These are phyloP conservation scores for Dasyurus viverrinus DNA, from an alignment of 2,113 vertebrate genomes.

Conservation along the genomic window DNA sequence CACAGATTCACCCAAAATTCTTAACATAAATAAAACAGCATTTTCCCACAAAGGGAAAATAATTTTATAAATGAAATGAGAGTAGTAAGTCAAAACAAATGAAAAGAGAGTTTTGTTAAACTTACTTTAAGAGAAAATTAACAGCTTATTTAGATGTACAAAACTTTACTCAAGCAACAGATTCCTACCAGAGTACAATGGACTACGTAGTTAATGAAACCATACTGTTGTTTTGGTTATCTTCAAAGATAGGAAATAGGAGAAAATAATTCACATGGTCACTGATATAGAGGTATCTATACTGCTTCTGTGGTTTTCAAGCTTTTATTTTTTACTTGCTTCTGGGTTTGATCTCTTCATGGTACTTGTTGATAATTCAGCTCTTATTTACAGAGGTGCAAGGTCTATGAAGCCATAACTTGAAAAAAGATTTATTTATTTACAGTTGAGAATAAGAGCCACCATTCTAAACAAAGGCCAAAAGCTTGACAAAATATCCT, in stretches of 20 bases:
- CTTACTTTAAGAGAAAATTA: not conserved
- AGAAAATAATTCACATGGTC: not conserved
- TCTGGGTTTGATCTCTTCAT: not conserved
- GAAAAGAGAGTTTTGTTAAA: not conserved
- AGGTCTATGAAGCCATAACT: not conserved
- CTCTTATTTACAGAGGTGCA: not conserved
- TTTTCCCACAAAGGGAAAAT: not conserved
- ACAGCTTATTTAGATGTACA: not conserved
- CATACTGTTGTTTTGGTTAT: not conserved
- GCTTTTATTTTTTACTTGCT: not conserved
- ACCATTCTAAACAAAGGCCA: not conserved
- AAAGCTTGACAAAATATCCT: not conserved
- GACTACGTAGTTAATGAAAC: not conserved
- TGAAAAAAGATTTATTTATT: not conserved
- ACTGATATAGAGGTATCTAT: not conserved
- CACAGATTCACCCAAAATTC: not conserved
- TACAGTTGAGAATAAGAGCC: not conserved
- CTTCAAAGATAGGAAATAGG: not conserved
- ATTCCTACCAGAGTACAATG: not conserved
- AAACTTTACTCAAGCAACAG: not conserved
- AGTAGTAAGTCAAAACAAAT: not conserved
- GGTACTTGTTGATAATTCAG: not conserved
- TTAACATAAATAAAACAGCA: not conserved
- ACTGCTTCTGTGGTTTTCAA: not conserved
- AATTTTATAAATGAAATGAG: not conserved